phyloP scores from a whole-genome alignment of 2,113 vertebrate species.

The Syngnathus floridae region DNA sequence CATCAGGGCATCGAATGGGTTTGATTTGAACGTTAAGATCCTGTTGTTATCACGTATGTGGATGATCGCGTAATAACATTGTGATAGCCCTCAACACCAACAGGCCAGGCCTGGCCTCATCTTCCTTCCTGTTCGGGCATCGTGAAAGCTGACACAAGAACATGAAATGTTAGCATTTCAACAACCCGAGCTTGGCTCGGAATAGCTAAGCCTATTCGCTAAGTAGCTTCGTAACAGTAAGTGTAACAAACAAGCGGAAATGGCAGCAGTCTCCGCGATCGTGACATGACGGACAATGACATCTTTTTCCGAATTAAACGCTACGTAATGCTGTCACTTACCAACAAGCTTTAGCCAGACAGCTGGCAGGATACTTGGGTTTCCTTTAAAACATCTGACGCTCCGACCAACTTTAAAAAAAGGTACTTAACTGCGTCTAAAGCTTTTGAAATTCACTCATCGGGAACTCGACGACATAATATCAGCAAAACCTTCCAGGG shows the following conservation, averaged over 20 bases:
- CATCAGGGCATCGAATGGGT: background rate
- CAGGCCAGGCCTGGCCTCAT: background rate
- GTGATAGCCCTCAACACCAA: background rate
- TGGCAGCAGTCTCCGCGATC: background rate
- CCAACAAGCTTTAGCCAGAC: conserved; percentile 58
- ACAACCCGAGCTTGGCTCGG: background rate
- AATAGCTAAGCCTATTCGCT: background rate
- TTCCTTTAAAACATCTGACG: conserved; percentile 54
- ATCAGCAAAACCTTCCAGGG: background rate
- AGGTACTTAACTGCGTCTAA: background rate
- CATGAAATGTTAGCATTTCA: background rate
- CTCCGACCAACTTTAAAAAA: conserved; percentile 13
- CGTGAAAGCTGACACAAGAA: background rate
- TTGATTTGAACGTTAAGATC: background rate
- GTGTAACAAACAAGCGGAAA: background rate
- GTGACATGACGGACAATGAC: background rate
- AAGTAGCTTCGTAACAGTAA: too few species aligned
- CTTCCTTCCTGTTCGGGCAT: background rate
- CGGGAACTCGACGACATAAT: background rate
- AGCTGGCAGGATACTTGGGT: conserved; percentile 72
- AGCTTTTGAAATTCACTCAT: background rate
- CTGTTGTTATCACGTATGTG: background rate
- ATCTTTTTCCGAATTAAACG: background rate
- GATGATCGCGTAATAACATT: background rate
- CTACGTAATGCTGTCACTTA: conserved; percentile 44